These are phyloP conservation scores for Lacanobia oleracea DNA, from an alignment of 2,888 invertebrate species.

Conservation along the genomic window DNA sequence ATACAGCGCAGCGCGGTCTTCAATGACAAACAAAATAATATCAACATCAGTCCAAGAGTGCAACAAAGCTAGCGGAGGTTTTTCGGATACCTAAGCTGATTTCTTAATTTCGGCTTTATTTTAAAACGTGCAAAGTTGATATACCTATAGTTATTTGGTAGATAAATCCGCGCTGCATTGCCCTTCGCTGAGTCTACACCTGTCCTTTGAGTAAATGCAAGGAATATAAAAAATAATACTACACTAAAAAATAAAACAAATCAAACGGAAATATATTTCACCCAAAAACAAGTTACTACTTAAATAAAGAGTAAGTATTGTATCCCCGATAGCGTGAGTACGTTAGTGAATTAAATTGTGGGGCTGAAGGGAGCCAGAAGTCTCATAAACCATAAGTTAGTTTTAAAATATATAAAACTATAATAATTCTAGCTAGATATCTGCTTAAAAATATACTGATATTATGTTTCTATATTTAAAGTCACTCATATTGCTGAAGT, in stretches of 20 bases:
- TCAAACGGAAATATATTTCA: constrained; percentile 30
- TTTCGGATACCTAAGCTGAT: neutral
- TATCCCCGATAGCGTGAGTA: constrained; percentile 18
- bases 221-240: constrained; percentile 33
- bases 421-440: constrained; percentile 30
- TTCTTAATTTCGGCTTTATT: neutral
- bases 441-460: constrained; percentile 48
- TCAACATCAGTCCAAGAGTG: neutral
- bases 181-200: neutral
- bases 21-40: neutral
- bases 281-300: constrained; percentile 33
- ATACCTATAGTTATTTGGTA: neutral
- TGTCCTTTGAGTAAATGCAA: constrained; percentile 33
- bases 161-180: neutral
- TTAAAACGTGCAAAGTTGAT: neutral
- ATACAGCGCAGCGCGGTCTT: neutral
- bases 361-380: constrained; percentile 48
- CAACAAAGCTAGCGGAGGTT: neutral
- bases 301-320: neutral
- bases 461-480: constrained; percentile 28
- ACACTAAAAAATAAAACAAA: constrained; percentile 22
- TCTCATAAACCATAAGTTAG: constrained; percentile 12
- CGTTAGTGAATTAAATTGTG: constrained; percentile 16
- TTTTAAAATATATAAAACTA: constrained; percentile 31
- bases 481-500: constrained; percentile 53